A percentile compares a stretch with the other conserved stretches of the same genome.
These are phyloP conservation scores for Petaurus breviceps DNA, from an alignment of 2,113 vertebrate genomes.

Conservation along the genomic window DNA sequence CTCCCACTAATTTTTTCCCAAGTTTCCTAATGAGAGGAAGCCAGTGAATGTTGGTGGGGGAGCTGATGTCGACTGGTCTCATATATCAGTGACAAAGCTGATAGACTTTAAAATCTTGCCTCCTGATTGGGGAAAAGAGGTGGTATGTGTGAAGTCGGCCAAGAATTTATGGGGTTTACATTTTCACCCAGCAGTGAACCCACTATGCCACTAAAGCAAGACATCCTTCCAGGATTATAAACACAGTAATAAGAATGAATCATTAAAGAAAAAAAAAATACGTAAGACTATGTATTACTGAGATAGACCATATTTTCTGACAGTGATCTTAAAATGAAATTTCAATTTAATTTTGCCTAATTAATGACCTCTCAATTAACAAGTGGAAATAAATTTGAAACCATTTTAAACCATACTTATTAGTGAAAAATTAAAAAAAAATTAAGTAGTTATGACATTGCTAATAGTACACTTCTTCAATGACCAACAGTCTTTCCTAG, in stretches of 20 bases:
- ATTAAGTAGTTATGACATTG: slow-evolving; percentile 39
- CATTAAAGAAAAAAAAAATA: slow-evolving; percentile 50
- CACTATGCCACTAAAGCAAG: neutral
- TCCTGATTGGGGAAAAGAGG: neutral
- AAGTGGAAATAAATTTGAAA: neutral
- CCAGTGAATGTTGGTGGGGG: neutral
- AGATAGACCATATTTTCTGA: neutral
- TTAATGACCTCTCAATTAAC: neutral
- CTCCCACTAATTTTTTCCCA: slow-evolving; percentile 26
- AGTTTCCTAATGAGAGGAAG: neutral
- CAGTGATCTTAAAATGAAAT: neutral
- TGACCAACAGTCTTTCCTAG: neutral
- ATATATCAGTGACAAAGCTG: neutral
- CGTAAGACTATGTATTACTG: neutral
- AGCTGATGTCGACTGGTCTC: neutral
- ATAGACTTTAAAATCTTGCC: neutral
- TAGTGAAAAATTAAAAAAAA: neutral
- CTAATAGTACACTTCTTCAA: neutral
- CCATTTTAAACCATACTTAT: neutral
- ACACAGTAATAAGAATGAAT: slow-evolving; percentile 4
- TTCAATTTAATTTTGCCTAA: neutral
- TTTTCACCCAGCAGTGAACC: neutral
- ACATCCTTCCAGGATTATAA: neutral
- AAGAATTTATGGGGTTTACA: neutral
- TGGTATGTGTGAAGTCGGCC: neutral